Conservation (phyloP, 2,888 invertebrate genomes). For the Gymnosoma rotundatum region DNA sequence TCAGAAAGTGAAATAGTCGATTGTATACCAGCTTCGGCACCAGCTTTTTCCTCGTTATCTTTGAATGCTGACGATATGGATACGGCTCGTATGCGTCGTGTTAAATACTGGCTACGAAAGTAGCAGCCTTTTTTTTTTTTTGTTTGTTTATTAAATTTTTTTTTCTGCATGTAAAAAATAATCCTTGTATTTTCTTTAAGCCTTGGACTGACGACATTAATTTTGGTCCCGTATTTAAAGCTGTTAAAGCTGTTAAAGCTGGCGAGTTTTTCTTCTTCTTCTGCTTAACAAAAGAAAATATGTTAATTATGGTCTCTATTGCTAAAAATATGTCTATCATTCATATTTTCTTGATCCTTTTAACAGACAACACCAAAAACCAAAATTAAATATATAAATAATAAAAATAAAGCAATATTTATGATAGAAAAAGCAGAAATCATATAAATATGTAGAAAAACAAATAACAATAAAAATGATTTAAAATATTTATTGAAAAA, state of each 20-base stretch:
- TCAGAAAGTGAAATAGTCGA: conserved; percentile 17
- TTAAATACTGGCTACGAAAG: conserved; percentile 67
- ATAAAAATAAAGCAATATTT: conserved; percentile 58
- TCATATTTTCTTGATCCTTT: conserved; percentile 5
- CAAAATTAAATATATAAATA: background rate
- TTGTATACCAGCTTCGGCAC: conserved; percentile 65
- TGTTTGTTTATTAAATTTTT: background rate
- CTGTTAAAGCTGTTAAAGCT: no score
- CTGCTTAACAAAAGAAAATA: conserved; percentile 3
- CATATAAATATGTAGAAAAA: conserved; percentile 10
- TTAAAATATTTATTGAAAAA: conserved; percentile 7
- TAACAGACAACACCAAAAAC: conserved; percentile 46
- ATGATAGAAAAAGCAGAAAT: conserved; percentile 30
- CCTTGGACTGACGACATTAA: conserved; percentile 4
- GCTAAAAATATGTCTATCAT: background rate
- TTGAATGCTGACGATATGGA: conserved; percentile 67
- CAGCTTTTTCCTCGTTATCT: conserved; percentile 68
- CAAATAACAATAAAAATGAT: background rate
- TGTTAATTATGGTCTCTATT: background rate
- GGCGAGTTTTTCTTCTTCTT: conserved; percentile 22
- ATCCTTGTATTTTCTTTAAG: conserved; percentile 4
- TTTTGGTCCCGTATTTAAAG: background rate
- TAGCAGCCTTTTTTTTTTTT: conserved; percentile 43
- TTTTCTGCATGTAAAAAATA: background rate
- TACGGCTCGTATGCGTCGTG: conserved; percentile 66